Evolutionary conservation across 2,888 invertebrate genomes (phyloP).

Genomic region (Buathra laborator): DNA sequence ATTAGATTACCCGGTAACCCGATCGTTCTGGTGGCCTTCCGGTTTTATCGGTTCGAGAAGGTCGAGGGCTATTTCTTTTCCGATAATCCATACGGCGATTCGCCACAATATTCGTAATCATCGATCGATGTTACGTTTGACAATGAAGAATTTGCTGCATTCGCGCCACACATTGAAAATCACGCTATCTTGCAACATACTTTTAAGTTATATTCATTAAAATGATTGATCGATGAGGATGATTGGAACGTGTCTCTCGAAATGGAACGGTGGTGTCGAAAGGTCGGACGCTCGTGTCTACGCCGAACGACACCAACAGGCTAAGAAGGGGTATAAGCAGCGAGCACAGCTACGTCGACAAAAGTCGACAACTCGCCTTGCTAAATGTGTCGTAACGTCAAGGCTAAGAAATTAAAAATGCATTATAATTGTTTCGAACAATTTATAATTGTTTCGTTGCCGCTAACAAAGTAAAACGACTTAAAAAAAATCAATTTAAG

Average conservation of each 20-base stretch:
- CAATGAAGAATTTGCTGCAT: neutral
- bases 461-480: too few species aligned
- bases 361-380: slow-evolving; percentile 2
- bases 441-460: too few species aligned
- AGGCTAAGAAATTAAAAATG: neutral
- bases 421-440: neutral
- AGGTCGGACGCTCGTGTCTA: neutral
- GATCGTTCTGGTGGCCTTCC: neutral
- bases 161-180: neutral
- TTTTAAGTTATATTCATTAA: neutral
- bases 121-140: neutral
- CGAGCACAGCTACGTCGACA: neutral
- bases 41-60: neutral
- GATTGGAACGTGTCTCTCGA: neutral
- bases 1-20: slow-evolving; percentile 10
- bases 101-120: neutral
- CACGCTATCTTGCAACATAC: neutral
- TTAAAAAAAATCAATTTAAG: too few species aligned
- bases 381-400: neutral
- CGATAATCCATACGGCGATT: neutral
- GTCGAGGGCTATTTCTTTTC: neutral
- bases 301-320: neutral
- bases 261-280: neutral
- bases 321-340: neutral
- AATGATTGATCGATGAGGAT: neutral